Conservation (phyloP, 1,140 invertebrate species). For the Odontomachus brunneus region DNA sequence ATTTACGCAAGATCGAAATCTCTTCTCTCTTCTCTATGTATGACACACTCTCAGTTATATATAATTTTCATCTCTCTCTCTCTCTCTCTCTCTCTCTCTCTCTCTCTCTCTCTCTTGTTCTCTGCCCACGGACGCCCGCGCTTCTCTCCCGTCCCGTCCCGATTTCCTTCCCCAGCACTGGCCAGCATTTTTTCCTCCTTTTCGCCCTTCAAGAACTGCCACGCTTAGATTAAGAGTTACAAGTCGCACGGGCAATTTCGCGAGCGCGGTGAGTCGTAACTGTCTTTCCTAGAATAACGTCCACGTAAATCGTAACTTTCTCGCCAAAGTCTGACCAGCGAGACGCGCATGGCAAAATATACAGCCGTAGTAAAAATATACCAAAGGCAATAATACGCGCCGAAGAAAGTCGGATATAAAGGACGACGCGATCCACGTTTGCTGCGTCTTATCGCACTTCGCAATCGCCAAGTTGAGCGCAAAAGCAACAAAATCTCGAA, state of each 20-base stretch:
- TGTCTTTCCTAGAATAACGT: constrained; percentile 55
- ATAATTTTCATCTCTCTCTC: constrained; percentile 2
- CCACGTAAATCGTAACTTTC: constrained; percentile 46
- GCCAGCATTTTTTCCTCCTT: neutral
- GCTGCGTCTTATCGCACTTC: too few species aligned
- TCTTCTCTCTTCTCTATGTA: too few species aligned
- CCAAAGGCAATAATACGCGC: constrained; percentile 37
- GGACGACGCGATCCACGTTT: too few species aligned
- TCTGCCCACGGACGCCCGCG: neutral
- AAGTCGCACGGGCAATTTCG: constrained; percentile 40
- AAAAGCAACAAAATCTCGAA: too few species aligned
- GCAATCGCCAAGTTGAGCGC: too few species aligned
- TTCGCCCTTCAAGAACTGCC: neutral
- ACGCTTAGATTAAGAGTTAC: constrained; percentile 39
- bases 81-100: neutral
- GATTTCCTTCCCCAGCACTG: neutral
- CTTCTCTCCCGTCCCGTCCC: neutral
- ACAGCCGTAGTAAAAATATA: constrained; percentile 56
- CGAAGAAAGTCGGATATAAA: constrained; percentile 10
- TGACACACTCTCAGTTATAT: too few species aligned
- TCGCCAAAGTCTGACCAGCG: constrained; percentile 32
- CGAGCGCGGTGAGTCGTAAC: constrained; percentile 33
- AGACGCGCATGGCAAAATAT: constrained; percentile 37
- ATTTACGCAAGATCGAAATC: too few species aligned
- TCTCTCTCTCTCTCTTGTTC: neutral